Evolutionary conservation across 1,140 invertebrate genomes (phyloP).

Genomic region (Hesperophylax magnus): DNA sequence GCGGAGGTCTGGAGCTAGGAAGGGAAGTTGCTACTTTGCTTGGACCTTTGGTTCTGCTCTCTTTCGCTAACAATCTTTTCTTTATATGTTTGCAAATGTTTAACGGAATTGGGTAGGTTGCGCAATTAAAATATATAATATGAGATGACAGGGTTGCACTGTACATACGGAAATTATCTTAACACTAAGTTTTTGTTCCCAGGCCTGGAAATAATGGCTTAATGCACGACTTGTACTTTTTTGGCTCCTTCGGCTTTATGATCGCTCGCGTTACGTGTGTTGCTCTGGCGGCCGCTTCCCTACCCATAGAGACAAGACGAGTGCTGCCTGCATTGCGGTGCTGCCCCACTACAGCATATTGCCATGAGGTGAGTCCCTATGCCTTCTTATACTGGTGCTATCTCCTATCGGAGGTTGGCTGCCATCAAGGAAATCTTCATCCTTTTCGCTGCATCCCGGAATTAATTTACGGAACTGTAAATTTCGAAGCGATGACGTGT

Average conservation of each 20-base stretch:
- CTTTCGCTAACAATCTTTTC: constrained; percentile 78
- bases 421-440: no score
- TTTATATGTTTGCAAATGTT: constrained; percentile 79
- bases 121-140: neutral
- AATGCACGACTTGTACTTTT: constrained; percentile 49
- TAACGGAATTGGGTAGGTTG: constrained; percentile 73
- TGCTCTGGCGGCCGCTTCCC: constrained; percentile 39
- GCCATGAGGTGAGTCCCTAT: constrained; percentile 40
- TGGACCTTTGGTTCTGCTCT: constrained; percentile 71
- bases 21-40: constrained; percentile 60
- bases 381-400: no score
- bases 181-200: neutral
- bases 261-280: constrained; percentile 47
- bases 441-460: no score
- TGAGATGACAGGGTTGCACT: neutral
- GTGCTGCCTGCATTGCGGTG: constrained; percentile 42
- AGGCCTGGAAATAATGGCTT: constrained; percentile 43
- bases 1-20: constrained; percentile 72
- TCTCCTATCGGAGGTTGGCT: no score
- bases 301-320: constrained; percentile 50
- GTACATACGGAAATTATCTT: neutral
- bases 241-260: constrained; percentile 53
- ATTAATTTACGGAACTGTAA: no score
- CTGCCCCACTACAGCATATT: constrained; percentile 46
- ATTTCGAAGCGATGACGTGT: no score